Evolutionary conservation across 2,113 vertebrate genomes (phyloP), one percentile per base, ranked within the genome.

Genomic region (Perca fluviatilis): DNA sequence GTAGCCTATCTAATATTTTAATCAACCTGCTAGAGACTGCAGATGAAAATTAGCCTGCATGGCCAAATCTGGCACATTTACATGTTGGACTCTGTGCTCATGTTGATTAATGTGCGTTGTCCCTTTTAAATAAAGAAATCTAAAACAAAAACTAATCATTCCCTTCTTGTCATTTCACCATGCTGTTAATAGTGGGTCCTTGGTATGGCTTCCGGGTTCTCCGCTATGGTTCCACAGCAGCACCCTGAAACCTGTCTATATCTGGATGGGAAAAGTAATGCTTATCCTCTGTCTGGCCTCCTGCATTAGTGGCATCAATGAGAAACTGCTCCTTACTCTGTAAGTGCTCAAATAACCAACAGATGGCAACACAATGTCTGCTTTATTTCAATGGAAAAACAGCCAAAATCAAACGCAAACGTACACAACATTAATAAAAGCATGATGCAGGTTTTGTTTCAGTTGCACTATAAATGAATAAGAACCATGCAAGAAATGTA

Each of bases 281-380:
- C 25, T 86, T 27, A 73, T 85, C 25, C 79, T 90, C 63, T 66
- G 49, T 25, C 18, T 90, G 54, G 47, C 49, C 64, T 82, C 79
- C 23, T 80, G 84, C 60, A 64, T 88, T 65, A 87, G 68, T 4
- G 81, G 84, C 0, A 84, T 90, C 68, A 75, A 60, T 43, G 84
- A 90, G 21, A 60, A 75, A 15, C 79, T 88, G 15, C 23, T 83
- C 19, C 25, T 86, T 6, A 7, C 64, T 0, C 68, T 83, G 82
- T 88, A 47, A 80, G 72, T 66, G 9, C 40, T 46, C 40, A 16
- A 49, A 74, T 19, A 43, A 12, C 33, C 13, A 47, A 8, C 33
- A 46, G 40, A 33, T n/a, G 5, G 25, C 49, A 50, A 21, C 43
- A n/a, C 47, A 47, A 0, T 21, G 3, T 21, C 30, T 5, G 36